These are phyloP conservation scores for Phylloscopus trochilus DNA, from an alignment of 2,113 vertebrate genomes.

Conservation along the genomic window DNA sequence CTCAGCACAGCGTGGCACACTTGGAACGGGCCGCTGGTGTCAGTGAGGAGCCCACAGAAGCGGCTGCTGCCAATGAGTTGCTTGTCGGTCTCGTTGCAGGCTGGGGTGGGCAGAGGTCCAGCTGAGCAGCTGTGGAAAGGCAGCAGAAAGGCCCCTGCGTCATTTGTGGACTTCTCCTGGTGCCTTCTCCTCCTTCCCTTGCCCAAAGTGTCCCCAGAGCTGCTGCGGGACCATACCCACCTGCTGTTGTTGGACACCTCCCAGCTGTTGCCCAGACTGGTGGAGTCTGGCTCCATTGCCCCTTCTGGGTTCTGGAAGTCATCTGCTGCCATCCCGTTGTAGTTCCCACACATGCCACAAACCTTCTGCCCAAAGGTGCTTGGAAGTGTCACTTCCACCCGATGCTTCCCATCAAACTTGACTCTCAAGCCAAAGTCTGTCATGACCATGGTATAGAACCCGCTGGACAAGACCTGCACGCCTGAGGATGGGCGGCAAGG, in stretches of 20 bases:
- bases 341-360: constrained; percentile 70
- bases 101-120: not conserved
- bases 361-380: constrained; percentile 47
- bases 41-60: constrained; percentile 57
- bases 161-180: not conserved
- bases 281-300: constrained; percentile 43
- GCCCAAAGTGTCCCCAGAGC: not conserved
- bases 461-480: constrained; percentile 34
- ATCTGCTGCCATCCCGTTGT: constrained; percentile 53
- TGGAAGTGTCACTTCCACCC: constrained; percentile 50
- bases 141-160: not conserved
- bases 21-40: not conserved
- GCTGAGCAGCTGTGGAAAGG: constrained; percentile 40
- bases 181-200: not conserved
- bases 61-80: constrained; percentile 19
- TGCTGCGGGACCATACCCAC: not conserved
- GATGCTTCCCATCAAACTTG: constrained; percentile 62
- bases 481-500: not conserved
- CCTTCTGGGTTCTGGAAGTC: constrained; percentile 68
- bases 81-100: constrained; percentile 23
- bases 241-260: constrained; percentile 57
- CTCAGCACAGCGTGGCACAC: not conserved
- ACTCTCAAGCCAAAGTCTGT: constrained; percentile 64
- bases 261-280: constrained; percentile 71
- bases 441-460: constrained; percentile 42